These are phyloP conservation scores for Zaprionus obscuricornis DNA, from an alignment of 2,888 invertebrate genomes.

Conservation along the genomic window DNA sequence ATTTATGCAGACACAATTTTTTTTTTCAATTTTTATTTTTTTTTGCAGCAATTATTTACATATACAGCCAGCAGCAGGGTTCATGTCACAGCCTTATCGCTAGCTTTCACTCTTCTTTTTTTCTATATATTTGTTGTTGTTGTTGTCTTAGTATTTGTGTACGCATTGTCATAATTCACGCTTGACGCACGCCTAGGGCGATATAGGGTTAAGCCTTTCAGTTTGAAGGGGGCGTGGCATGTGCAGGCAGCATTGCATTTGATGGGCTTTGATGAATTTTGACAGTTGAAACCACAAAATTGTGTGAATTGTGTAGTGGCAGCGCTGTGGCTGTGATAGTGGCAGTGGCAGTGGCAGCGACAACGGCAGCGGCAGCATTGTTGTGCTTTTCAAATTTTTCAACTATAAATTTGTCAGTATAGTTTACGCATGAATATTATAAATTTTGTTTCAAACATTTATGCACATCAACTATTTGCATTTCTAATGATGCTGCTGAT, in stretches of 20 bases:
- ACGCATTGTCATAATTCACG: slow-evolving; percentile 68
- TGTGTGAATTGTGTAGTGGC: slow-evolving; percentile 19
- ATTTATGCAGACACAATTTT: slow-evolving; percentile 61
- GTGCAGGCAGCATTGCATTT: slow-evolving; percentile 33
- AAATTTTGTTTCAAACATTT: slow-evolving; percentile 33
- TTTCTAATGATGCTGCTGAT: slow-evolving; percentile 66
- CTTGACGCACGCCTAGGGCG: slow-evolving; percentile 37
- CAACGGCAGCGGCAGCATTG: no score
- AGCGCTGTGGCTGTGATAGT: no score
- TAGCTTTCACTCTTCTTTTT: slow-evolving; percentile 71
- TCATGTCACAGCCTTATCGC: slow-evolving; percentile 57
- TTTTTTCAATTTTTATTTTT: slow-evolving; percentile 20
- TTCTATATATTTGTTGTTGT: slow-evolving; percentile 5
- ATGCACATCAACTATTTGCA: slow-evolving; percentile 59
- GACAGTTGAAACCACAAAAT: slow-evolving; percentile 56
- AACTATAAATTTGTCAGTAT: slow-evolving; percentile 42
- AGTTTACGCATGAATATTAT: slow-evolving; percentile 33
- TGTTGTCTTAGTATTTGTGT: slow-evolving; percentile 17
- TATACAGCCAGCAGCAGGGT: slow-evolving; percentile 40
- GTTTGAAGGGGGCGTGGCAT: slow-evolving; percentile 40
- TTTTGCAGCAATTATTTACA: slow-evolving; percentile 63
- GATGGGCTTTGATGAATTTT: slow-evolving; percentile 68
- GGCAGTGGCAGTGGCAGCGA: no score
- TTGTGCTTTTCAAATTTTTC: slow-evolving; percentile 3
- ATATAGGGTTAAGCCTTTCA: slow-evolving; percentile 7